Evolutionary conservation across 2,888 invertebrate species (phyloP).

Genomic region (Drosophila paramelanica): DNA sequence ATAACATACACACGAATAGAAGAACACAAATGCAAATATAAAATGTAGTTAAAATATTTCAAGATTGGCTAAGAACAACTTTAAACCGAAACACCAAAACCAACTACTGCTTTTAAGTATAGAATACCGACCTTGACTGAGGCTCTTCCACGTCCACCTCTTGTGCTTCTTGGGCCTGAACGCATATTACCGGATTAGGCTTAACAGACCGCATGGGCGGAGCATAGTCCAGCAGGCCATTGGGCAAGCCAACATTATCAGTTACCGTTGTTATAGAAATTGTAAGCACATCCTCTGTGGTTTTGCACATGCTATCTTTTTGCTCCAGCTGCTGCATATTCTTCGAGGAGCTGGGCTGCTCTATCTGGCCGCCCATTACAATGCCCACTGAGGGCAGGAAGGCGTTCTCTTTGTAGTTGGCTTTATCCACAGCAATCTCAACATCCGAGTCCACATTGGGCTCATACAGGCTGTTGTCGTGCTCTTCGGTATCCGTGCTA

Average conservation of each 20-base stretch:
- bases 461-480: constrained; percentile 88
- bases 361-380: constrained; percentile 86
- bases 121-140: constrained; percentile 83
- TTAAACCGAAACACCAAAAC: constrained; percentile 41
- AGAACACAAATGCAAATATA: constrained; percentile 45
- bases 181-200: constrained; percentile 87
- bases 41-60: constrained; percentile 20
- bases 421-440: constrained; percentile 74
- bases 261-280: constrained; percentile 85
- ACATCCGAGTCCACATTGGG: constrained; percentile 82
- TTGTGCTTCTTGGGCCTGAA: constrained; percentile 71
- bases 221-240: constrained; percentile 83
- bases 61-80: constrained; percentile 53
- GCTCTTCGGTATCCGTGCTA: constrained; percentile 88
- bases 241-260: constrained; percentile 83
- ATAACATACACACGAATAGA: constrained; percentile 18
- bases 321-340: constrained; percentile 82
- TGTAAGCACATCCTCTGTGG: constrained; percentile 83
- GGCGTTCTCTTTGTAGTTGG: constrained; percentile 85
- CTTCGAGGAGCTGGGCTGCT: constrained; percentile 55
- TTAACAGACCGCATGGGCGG: constrained; percentile 83
- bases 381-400: constrained; percentile 89
- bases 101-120: constrained; percentile 56
- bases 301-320: constrained; percentile 85
- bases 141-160: constrained; percentile 79